phyloP scores from a whole-genome alignment of 2,888 invertebrate genomes.

The Philonicus albiceps region DNA sequence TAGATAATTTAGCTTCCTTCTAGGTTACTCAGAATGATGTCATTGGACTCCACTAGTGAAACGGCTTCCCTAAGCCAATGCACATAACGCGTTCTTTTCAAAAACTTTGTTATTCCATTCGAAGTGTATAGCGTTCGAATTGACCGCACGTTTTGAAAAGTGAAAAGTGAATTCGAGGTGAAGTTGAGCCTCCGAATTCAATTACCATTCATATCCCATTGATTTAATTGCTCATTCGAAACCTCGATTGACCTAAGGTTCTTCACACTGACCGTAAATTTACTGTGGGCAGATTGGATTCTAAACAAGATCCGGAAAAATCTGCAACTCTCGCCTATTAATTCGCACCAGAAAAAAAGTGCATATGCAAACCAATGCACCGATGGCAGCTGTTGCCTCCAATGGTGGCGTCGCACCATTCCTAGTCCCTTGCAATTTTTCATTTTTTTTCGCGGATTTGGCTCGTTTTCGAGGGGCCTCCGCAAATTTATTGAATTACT shows the following conservation, averaged over 20 bases:
- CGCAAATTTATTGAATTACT: not conserved
- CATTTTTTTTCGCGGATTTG: not conserved
- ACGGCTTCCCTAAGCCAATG: too few species aligned
- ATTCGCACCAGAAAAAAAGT: not conserved
- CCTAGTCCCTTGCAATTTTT: not conserved
- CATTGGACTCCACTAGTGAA: too few species aligned
- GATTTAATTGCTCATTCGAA: not conserved
- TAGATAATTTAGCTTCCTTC: too few species aligned
- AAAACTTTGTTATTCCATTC: too few species aligned
- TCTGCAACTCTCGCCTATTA: not conserved
- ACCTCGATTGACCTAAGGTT: not conserved
- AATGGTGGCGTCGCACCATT: not conserved
- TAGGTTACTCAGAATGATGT: too few species aligned
- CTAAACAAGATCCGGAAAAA: not conserved
- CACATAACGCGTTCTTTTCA: too few species aligned
- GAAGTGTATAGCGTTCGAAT: too few species aligned
- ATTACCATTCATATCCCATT: not conserved
- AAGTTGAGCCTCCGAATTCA: not conserved
- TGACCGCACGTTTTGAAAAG: too few species aligned
- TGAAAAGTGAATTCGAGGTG: too few species aligned
- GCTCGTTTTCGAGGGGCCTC: not conserved
- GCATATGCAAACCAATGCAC: not conserved
- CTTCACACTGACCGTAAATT: not conserved
- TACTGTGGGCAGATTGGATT: not conserved
- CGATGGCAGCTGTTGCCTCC: not conserved